Evolutionary conservation across 2,113 vertebrate species (phyloP), one percentile per base, ranked within the genome.

Genomic region (Zosterops hypoxanthus): DNA sequence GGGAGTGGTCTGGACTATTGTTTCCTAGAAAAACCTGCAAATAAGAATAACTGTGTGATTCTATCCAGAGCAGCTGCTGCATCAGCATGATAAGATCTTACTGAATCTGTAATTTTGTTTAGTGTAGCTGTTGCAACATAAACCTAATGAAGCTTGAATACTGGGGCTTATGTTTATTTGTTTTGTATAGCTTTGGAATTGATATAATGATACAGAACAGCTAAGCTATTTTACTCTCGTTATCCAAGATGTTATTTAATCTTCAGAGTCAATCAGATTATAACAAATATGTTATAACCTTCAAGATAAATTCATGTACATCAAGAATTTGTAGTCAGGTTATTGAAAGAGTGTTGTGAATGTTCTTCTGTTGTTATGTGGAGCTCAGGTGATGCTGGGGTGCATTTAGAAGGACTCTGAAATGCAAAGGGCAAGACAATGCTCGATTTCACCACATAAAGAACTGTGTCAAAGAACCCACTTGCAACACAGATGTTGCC

Each of bases 221-320:
- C 85, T 82, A 92, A 87, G 50, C 34, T 36, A 49, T 91, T 96
- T 94, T 80, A 76, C 72, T 60, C 39, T 95, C 80, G 53, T 92
- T 90, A 87, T 87, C 73, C 49, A 92, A 73, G 92, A 92, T 49
- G 59, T 92, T 96, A 91, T 91, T 97, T 96, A 97, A 94, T 79
- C 85, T 95, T 93, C 10, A 23, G 39, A 93, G 56, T 88, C 80
- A 88, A 94, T 85, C 77, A 33, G 68, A 77, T 95, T 79, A 91
- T 66, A 44, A 82, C 57, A 91, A 90, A 69, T 77, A 42, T 83
- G 36, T 86, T 94, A 75, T 53, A 61, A 14, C 60, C 88, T 91
- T 63, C 42, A 91, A 82, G 68, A 60, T 63, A 42, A 90, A 89
- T 63, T 77, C 8, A 50, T 63, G 42, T 36, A 57, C 82, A 70